phyloP scores from a whole-genome alignment of 2,113 vertebrate species.

The Chloropsis hardwickii region DNA sequence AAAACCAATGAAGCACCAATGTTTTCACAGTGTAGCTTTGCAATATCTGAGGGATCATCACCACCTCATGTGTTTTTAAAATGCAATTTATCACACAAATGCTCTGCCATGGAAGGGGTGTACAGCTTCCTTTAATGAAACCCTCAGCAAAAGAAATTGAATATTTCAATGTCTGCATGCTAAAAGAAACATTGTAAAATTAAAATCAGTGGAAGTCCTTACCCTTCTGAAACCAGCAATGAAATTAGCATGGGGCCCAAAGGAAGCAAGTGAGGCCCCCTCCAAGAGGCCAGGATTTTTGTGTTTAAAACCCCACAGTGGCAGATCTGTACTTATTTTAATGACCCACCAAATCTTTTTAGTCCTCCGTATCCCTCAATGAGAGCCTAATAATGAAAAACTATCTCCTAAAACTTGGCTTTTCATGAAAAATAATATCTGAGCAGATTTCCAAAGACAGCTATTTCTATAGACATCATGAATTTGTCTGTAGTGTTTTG shows the following conservation, averaged over 20 bases:
- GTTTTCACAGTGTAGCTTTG: not conserved
- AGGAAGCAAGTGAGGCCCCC: not conserved
- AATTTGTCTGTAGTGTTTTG: not conserved
- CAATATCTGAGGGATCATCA: not conserved
- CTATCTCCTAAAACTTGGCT: not conserved
- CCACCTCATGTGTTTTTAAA: not conserved
- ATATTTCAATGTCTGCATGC: not conserved
- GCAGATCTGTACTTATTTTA: not conserved
- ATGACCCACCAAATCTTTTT: not conserved
- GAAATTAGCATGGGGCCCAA: not conserved
- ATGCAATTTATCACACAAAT: not conserved
- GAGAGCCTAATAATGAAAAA: constrained; percentile 15
- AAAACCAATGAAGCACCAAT: not conserved
- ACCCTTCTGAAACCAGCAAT: not conserved
- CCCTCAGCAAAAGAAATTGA: not conserved
- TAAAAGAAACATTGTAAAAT: not conserved
- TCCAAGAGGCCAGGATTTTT: not conserved
- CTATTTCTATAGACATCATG: not conserved
- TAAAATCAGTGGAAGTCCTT: not conserved
- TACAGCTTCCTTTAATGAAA: not conserved
- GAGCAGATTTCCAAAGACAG: not conserved
- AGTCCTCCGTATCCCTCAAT: not conserved
- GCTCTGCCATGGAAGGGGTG: not conserved
- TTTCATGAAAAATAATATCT: not conserved
- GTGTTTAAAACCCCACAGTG: constrained; percentile 1